Evolutionary conservation across 2,113 vertebrate species (phyloP).

Genomic region (Sinosuthora webbiana): DNA sequence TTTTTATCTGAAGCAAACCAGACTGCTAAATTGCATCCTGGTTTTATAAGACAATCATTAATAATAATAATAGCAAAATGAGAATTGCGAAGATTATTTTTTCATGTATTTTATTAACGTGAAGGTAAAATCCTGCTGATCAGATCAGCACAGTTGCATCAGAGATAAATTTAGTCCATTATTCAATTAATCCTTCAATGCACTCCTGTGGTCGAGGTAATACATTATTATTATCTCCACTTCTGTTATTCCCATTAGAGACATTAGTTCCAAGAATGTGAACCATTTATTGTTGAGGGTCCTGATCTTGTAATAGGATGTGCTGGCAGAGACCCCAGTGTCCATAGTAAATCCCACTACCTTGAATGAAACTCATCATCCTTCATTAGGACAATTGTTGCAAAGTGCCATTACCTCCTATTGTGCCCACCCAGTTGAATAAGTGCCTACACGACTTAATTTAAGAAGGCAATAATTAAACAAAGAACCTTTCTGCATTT

Average conservation of each 20-base stretch:
- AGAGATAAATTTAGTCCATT: slow-evolving; percentile 32
- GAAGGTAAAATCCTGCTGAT: not conserved
- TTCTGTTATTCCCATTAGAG: slow-evolving; percentile 42
- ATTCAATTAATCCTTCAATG: slow-evolving; percentile 50
- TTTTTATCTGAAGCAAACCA: slow-evolving; percentile 61
- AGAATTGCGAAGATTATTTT: slow-evolving; percentile 7
- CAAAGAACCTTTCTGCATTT: slow-evolving; percentile 9
- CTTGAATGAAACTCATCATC: not conserved
- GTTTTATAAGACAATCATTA: slow-evolving; percentile 19
- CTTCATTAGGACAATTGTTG: not conserved
- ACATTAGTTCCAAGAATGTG: slow-evolving; percentile 52
- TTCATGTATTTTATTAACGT: slow-evolving; percentile 2
- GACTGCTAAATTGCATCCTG: slow-evolving; percentile 8
- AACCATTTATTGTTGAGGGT: slow-evolving; percentile 35
- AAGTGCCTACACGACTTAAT: not conserved
- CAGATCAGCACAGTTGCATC: slow-evolving; percentile 3
- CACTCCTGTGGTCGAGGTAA: not conserved
- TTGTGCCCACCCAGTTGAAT: not conserved
- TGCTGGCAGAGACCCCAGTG: not conserved
- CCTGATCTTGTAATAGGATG: slow-evolving; percentile 27
- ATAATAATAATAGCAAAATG: slow-evolving; percentile 19
- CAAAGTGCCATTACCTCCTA: not conserved
- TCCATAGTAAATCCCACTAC: not conserved
- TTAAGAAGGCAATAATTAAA: slow-evolving; percentile 1
- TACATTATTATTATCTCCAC: slow-evolving; percentile 13